These are phyloP conservation scores for Cheilosia vulpina DNA, from an alignment of 2,888 invertebrate genomes.

Conservation along the genomic window DNA sequence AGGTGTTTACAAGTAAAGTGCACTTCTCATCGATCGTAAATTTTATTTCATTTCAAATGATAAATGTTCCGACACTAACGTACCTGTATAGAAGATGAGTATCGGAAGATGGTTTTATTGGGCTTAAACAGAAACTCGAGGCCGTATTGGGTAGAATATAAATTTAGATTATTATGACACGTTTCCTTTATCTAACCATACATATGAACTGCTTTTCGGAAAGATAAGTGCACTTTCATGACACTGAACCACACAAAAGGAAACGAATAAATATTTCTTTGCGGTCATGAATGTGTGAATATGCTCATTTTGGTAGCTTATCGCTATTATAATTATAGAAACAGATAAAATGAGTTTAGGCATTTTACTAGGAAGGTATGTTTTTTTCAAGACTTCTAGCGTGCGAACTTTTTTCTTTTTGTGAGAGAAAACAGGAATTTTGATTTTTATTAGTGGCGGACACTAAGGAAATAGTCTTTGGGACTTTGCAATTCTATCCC, in stretches of 20 bases:
- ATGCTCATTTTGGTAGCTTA: neutral
- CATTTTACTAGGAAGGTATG: neutral
- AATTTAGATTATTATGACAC: neutral
- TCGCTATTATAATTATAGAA: conserved; percentile 10
- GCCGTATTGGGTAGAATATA: neutral
- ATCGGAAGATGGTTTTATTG: neutral
- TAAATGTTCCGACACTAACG: neutral
- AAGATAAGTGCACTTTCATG: conserved; percentile 1
- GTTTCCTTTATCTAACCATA: neutral
- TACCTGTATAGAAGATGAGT: neutral
- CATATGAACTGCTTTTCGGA: neutral
- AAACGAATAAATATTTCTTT: conserved; percentile 16
- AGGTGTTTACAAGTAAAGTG: neutral
- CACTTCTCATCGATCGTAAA: neutral
- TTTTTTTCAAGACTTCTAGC: neutral
- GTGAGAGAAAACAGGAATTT: too few species aligned
- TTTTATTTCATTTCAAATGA: conserved; percentile 1
- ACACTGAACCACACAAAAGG: conserved; percentile 12
- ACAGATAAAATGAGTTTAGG: neutral
- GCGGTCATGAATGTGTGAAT: conserved; percentile 12
- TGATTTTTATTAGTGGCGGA: too few species aligned
- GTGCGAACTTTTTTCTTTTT: neutral
- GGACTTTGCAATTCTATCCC: too few species aligned
- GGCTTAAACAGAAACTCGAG: neutral
- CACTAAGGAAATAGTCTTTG: too few species aligned